Evolutionary conservation across 2,113 vertebrate species (phyloP).

Genomic region (Trogon melanurus): DNA sequence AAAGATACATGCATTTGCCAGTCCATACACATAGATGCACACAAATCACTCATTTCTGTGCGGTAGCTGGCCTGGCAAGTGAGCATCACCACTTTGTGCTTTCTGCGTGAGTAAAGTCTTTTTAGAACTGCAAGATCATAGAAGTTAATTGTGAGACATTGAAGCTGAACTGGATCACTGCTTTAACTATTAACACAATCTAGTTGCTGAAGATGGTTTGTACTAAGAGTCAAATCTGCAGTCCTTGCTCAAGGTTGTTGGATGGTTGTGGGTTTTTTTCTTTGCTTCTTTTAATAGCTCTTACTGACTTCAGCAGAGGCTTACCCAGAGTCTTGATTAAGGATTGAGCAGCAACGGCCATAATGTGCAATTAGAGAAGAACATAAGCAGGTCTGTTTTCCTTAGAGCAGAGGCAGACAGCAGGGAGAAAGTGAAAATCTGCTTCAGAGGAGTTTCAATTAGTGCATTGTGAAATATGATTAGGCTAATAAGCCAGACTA

Average conservation of each 20-base stretch:
- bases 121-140: background rate
- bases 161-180: background rate
- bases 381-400: conserved; percentile 6
- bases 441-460: conserved; percentile 30
- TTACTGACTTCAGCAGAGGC: background rate
- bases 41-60: background rate
- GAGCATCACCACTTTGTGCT: background rate
- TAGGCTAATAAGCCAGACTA: conserved; percentile 14
- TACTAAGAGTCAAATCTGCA: background rate
- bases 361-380: conserved; percentile 31
- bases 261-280: background rate
- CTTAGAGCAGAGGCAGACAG: background rate
- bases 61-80: background rate
- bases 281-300: background rate
- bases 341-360: background rate
- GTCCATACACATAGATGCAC: accelerated
- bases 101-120: background rate
- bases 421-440: background rate
- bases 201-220: background rate
- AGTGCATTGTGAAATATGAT: conserved; percentile 1
- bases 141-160: background rate
- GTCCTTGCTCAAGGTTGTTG: background rate
- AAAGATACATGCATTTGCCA: background rate
- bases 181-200: background rate
- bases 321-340: background rate